Base-by-base conservation (phyloP, 2,797 vertebrate genomes). In the Typhlichthys subterraneus region DNA sequence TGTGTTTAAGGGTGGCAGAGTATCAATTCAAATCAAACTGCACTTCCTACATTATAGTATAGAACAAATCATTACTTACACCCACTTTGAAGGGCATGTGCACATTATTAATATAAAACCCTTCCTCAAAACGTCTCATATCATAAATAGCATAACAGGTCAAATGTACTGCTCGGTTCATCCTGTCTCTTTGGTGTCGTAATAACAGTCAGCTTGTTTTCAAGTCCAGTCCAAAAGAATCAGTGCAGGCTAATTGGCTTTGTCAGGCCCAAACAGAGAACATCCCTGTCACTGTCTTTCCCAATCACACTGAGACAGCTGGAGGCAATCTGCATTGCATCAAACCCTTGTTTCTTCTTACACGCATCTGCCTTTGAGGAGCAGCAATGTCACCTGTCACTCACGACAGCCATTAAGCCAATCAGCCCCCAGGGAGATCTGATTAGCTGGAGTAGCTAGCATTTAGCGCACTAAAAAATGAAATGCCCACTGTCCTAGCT, bases 341-440 rank as follows among this genome's bases (percentile, higher is more conserved):
- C 77, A 61, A 14, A 45, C 69, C 73, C 75, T 33, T 61, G 61
- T 53, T 66, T 74, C 70, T 73, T 72, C 76, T 77, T 68, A 65
- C 62, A 14, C 52, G 57, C 62, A 61, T 73, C 54, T 69, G 79
- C 72, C 75, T 86, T 79, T 81, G 77, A 81, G 65, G 71, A 77
- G 77, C 47, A 23, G 69, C 81, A 89, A 89, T 81, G 86, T 89
- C 85, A 87, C 75, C 86, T 84, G 85, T 85, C 89, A 86, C 67
- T 89, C 82, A 86, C 0, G 31, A 66, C 48, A 57, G 15, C 60
- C 66, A 64, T 82, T 80, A 80, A 72, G 70, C 58, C 75, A 72
- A 75, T 70, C 57, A 71, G 67, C 45, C 59, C 69, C 64, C 61
- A 6, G 13, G 54, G 77, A 79, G 83, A 86, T 87, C 69, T 71